A percentile compares a stretch with the other conserved stretches of the same genome.
Conservation (phyloP, 1,140 invertebrate genomes). For the Pachypeltis micranthus region DNA sequence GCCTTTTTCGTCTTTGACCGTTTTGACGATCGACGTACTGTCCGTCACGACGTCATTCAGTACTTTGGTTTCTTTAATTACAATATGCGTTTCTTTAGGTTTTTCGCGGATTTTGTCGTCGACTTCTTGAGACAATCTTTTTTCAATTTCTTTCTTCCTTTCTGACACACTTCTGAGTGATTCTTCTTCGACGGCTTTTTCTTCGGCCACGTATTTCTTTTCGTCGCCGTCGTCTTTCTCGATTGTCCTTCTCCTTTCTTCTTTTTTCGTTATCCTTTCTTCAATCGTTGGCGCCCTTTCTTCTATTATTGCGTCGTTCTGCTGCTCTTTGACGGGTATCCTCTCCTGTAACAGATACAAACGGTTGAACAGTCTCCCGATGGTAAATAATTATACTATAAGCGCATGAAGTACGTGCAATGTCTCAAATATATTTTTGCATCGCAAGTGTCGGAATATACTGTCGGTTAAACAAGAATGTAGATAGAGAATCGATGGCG, state of each 20-base stretch:
- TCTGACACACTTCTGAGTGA: conserved; percentile 53
- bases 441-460: too few species aligned
- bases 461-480: too few species aligned
- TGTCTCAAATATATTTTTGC: too few species aligned
- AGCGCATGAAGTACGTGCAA: too few species aligned
- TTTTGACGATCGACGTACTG: conserved; percentile 24
- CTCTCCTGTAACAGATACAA: too few species aligned
- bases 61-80: conserved; percentile 12
- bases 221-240: conserved; percentile 49
- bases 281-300: conserved; percentile 31
- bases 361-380: too few species aligned
- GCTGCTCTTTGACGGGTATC: neutral
- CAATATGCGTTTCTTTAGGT: conserved; percentile 39
- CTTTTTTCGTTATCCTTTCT: conserved; percentile 31
- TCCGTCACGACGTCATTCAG: neutral
- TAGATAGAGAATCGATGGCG: too few species aligned
- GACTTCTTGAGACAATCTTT: conserved; percentile 48
- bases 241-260: conserved; percentile 28
- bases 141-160: conserved; percentile 54
- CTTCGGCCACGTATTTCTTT: conserved; percentile 39
- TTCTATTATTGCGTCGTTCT: neutral
- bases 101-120: conserved; percentile 34
- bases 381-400: too few species aligned
- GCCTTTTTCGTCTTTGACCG: conserved; percentile 45
- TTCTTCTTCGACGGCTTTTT: conserved; percentile 30